Conservation (phyloP, 2,113 vertebrate species). For the Mellivora capensis region DNA sequence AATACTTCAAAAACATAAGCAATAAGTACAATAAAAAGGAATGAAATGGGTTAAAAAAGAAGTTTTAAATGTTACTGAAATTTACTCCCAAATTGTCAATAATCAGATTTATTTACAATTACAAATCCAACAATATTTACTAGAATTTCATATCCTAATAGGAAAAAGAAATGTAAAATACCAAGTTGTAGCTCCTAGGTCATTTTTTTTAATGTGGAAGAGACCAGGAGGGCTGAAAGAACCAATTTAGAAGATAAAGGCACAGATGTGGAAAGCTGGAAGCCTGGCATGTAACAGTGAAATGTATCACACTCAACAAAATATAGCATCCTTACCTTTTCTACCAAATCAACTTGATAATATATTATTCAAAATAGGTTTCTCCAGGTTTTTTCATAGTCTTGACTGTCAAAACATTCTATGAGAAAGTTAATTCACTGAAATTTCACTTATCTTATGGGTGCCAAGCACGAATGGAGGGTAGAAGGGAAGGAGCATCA, state of each 20-base stretch:
- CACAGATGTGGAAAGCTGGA: background rate
- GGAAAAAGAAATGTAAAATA: background rate
- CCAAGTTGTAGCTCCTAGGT: background rate
- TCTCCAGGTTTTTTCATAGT: background rate
- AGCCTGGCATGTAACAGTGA: background rate
- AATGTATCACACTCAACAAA: background rate
- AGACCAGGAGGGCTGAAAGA: background rate
- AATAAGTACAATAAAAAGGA: background rate
- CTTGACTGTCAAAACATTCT: background rate
- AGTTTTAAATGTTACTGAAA: background rate
- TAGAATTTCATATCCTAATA: background rate
- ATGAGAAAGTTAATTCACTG: background rate
- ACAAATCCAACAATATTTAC: background rate
- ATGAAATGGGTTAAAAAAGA: background rate
- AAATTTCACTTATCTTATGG: background rate
- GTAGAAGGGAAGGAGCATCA: background rate
- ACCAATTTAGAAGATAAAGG: background rate
- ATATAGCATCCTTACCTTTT: background rate
- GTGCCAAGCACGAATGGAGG: background rate
- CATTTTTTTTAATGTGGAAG: background rate
- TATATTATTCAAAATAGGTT: slow-evolving; percentile 21
- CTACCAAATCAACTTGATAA: background rate
- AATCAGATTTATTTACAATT: background rate
- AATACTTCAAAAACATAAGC: background rate
- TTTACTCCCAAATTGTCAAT: background rate